Base-by-base conservation (phyloP, 2,113 vertebrate genomes). In the Semicossyphus pulcher region DNA sequence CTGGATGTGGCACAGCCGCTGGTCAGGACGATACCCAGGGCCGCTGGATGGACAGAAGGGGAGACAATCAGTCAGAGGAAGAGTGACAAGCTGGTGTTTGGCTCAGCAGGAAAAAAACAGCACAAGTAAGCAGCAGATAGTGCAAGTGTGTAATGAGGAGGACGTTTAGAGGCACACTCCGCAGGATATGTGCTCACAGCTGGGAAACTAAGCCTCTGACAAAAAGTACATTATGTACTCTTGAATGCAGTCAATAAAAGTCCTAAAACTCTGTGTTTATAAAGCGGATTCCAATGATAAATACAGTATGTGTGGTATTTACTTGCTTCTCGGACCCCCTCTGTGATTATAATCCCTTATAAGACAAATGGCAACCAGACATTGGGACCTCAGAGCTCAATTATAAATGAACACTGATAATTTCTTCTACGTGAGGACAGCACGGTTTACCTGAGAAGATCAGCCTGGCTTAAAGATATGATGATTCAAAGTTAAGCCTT, bases 1-100 rank as follows among this genome's bases (percentile, higher is more conserved):
- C 96, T 94, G 29, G 96, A 96, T 4, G 96, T 97, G 89, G 96
- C 96, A 18, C 96, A 97, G 70, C 96, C 95, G 3, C 96, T 96
- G 86, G 95, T 93, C 93, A 97, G 90, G 62, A 94, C 92, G 34
- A 96, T 95, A 56, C 95, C 95, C 92, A 96, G 90, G 29, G 95
- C 95, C 63, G 94, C 96, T 97, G 90, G 31, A 86, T 80, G 69
- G 69, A 84, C 44, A 81, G 41, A 51, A 53, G 57, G 52, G 57
- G 44, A 36, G 60, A 29, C 68, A 63, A 41, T 58, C 58, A 64
- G 74, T 72, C 57, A 84, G 70, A 16, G 21, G 76, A 75, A 80
- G 88, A 88, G 62, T 77, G 81, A 71, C 57, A 54, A 76, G 83
- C 68, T 72, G 75, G 52, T 68, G 80, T 86, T 81, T 82, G 56